Percentiles rank a stretch among this genome's conserved stretches.
Conservation (phyloP, 2,797 vertebrate genomes). For the Neosalanx taihuensis region DNA sequence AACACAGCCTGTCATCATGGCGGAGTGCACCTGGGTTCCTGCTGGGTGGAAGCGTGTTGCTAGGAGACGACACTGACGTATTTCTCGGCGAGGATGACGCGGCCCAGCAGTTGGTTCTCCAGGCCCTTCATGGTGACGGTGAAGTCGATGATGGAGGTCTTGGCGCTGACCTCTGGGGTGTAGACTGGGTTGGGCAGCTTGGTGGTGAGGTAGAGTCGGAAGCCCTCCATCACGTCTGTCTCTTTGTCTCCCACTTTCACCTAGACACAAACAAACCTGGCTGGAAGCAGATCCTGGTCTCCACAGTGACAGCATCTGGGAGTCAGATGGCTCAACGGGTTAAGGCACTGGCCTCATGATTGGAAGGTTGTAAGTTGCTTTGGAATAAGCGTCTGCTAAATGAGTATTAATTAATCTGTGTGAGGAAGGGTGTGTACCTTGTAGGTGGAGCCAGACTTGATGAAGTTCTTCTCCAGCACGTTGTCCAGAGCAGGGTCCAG, state of each 20-base stretch:
- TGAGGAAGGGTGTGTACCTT: constrained; percentile 70
- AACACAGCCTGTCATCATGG: not conserved
- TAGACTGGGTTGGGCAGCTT: constrained; percentile 88
- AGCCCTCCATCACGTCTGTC: constrained; percentile 81
- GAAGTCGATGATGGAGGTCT: constrained; percentile 88
- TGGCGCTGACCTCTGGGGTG: constrained; percentile 88
- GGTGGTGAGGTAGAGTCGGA: constrained; percentile 87
- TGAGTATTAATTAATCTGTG: not conserved
- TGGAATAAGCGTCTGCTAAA: too few relatives aligned
- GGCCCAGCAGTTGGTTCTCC: constrained; percentile 88
- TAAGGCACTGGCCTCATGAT: too few relatives aligned
- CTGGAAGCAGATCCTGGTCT: constrained; percentile 4
- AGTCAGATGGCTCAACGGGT: too few relatives aligned
- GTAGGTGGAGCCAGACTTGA: constrained; percentile 81
- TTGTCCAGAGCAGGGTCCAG: constrained; percentile 89
- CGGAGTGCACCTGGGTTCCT: too few relatives aligned
- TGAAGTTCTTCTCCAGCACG: constrained; percentile 88
- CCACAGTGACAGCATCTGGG: not conserved
- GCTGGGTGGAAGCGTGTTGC: not conserved
- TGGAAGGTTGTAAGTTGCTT: too few relatives aligned
- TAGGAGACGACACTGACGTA: constrained; percentile 66
- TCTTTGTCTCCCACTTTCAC: constrained; percentile 93
- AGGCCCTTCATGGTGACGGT: constrained; percentile 90
- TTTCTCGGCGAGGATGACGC: constrained; percentile 88
- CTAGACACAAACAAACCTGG: constrained; percentile 56